Evolutionary conservation across 2,888 invertebrate species (phyloP).

Genomic region (Caenorhabditis becei): DNA sequence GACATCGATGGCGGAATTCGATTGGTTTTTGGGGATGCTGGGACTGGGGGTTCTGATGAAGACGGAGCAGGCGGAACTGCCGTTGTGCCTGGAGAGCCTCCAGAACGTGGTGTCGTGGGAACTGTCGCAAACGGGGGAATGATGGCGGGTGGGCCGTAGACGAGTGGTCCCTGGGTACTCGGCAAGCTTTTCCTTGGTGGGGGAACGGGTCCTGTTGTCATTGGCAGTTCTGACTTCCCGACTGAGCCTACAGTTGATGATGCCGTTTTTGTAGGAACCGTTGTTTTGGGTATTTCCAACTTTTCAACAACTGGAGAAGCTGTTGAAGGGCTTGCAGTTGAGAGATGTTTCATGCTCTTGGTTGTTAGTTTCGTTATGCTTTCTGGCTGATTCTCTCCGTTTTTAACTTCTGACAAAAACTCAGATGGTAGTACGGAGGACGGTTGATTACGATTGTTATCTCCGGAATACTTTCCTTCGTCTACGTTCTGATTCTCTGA

Average conservation of each 20-base stretch:
- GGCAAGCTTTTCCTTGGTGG: background rate
- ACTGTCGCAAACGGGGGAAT: conserved; percentile 19
- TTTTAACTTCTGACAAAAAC: conserved; percentile 4
- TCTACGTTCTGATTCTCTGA: conserved; percentile 17
- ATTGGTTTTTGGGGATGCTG: background rate
- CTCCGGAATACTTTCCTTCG: conserved; percentile 6
- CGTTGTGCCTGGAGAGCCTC: background rate
- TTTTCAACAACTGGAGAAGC: conserved; percentile 9
- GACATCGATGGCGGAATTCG: background rate
- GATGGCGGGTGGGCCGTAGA: conserved; percentile 19
- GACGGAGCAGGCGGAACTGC: background rate
- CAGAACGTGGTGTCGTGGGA: background rate
- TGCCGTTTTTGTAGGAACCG: no score
- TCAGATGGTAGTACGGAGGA: conserved; percentile 20
- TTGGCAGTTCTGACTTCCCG: background rate
- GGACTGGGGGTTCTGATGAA: background rate
- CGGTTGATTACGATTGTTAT: conserved; percentile 18
- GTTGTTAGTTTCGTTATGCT: background rate
- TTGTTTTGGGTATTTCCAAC: no score
- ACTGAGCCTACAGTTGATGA: no score
- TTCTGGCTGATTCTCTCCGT: background rate
- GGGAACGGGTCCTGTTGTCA: conserved; percentile 1
- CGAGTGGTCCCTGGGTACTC: background rate
- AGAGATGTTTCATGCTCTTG: background rate
- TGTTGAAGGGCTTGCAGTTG: background rate